Evolutionary conservation across 2,888 invertebrate species (phyloP).

Genomic region (Ametastegia equiseti): DNA sequence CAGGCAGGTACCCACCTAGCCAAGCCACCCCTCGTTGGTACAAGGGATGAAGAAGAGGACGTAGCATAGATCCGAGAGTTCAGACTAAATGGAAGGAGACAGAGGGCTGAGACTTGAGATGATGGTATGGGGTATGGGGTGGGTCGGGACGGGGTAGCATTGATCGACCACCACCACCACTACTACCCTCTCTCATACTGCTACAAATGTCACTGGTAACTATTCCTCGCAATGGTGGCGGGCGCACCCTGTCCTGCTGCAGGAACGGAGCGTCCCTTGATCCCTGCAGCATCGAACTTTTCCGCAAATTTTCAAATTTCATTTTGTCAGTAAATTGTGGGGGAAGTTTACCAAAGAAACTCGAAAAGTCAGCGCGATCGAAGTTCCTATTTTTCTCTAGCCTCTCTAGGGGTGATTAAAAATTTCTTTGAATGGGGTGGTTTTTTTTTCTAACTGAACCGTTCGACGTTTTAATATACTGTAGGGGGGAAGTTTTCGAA

Average conservation of each 20-base stretch:
- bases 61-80: constrained; percentile 28
- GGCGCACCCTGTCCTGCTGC: background rate
- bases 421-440: no score
- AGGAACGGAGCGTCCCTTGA: background rate
- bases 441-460: no score
- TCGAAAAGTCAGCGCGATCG: no score
- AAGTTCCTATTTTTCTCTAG: no score
- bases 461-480: no score
- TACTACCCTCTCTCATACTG: background rate
- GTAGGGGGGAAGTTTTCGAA: no score
- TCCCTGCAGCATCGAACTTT: background rate
- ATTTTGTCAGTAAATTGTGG: no score
- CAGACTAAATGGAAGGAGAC: constrained; percentile 35
- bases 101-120: constrained; percentile 7
- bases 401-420: no score
- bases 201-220: constrained; percentile 22
- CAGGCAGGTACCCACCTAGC: background rate
- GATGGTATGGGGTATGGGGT: no score
- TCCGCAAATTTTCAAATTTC: no score
- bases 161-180: constrained; percentile 36
- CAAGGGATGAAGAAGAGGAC: constrained; percentile 3
- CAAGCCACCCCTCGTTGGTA: background rate
- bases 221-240: background rate
- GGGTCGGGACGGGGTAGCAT: constrained; percentile 6
- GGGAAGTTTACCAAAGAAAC: no score